A percentile compares a stretch with the other conserved stretches of the same genome.
phyloP scores from a whole-genome alignment of 2,113 vertebrate species.

The Callospermophilus lateralis region DNA sequence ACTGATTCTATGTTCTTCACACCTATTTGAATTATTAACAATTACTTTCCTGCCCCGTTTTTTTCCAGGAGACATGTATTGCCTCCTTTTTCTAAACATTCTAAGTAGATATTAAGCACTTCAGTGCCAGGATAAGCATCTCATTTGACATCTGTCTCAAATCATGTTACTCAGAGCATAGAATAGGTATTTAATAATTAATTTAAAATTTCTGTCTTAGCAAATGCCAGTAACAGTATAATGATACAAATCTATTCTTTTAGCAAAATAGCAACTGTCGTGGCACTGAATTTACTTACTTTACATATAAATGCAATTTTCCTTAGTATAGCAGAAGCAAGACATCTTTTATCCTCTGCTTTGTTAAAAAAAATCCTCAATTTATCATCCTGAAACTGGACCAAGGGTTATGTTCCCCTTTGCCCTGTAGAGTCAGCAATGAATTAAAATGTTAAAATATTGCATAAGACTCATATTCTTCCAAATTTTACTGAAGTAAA shows the following conservation, averaged over 20 bases:
- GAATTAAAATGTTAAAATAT: slow-evolving; percentile 76
- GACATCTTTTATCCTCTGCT: neutral
- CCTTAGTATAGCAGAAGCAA: neutral
- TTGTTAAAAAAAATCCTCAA: slow-evolving; percentile 54
- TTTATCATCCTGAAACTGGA: slow-evolving; percentile 72
- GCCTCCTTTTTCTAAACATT: neutral
- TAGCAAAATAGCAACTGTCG: neutral
- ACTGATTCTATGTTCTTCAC: neutral
- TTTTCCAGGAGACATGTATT: neutral
- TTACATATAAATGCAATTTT: slow-evolving; percentile 51
- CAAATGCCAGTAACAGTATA: neutral
- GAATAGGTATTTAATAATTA: neutral
- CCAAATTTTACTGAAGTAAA: slow-evolving; percentile 64
- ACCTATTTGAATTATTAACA: neutral
- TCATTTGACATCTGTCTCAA: neutral
- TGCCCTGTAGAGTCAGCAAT: slow-evolving; percentile 60
- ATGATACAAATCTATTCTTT: neutral
- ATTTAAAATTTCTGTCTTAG: neutral
- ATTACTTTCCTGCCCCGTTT: neutral
- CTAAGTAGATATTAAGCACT: neutral
- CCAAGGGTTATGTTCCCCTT: slow-evolving; percentile 46
- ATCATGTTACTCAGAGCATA: neutral
- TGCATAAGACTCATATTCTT: slow-evolving; percentile 65
- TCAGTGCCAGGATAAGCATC: neutral
- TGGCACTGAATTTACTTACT: slow-evolving; percentile 26